A percentile compares a stretch with the other conserved stretches of the same genome.
Conservation (phyloP, 23 tunicate species). For the Ascidia mentula region DNA sequence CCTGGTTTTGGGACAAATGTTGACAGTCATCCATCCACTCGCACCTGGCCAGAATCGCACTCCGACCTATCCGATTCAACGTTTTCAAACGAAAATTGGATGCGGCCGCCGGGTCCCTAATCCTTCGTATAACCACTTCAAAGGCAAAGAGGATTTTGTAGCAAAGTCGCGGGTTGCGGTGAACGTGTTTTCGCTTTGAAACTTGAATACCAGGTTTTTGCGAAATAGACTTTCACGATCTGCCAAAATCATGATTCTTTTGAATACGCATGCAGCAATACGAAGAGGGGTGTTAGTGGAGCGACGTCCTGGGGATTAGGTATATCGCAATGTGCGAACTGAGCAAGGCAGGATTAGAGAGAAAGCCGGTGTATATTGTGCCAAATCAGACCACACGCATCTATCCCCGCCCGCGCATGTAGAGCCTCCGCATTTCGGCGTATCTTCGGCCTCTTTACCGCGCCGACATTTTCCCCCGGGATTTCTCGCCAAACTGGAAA, state of each 20-base stretch:
- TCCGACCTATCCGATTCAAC: not conserved
- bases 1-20: not conserved
- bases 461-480: not conserved
- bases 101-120: constrained; percentile 6
- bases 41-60: not conserved
- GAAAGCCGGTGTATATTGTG: constrained; percentile 10
- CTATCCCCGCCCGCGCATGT: not conserved
- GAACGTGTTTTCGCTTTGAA: constrained; percentile 8
- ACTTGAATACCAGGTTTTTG: not conserved
- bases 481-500: not conserved
- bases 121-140: constrained; percentile 1
- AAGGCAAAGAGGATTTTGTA: not conserved
- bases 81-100: constrained; percentile 7
- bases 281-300: not conserved
- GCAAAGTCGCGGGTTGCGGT: not conserved
- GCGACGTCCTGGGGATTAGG: constrained; percentile 3
- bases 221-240: not conserved
- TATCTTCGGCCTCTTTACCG: not conserved
- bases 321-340: constrained; percentile 5
- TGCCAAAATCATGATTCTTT: too few relatives aligned
- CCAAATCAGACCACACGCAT: constrained; percentile 13
- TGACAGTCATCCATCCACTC: not conserved
- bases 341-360: not conserved
- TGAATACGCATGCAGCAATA: too few relatives aligned
- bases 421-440: not conserved